Percentiles rank a stretch among this genome's conserved stretches.
These are phyloP conservation scores for Anastatus disparis DNA, from an alignment of 1,140 invertebrate species.

Conservation along the genomic window DNA sequence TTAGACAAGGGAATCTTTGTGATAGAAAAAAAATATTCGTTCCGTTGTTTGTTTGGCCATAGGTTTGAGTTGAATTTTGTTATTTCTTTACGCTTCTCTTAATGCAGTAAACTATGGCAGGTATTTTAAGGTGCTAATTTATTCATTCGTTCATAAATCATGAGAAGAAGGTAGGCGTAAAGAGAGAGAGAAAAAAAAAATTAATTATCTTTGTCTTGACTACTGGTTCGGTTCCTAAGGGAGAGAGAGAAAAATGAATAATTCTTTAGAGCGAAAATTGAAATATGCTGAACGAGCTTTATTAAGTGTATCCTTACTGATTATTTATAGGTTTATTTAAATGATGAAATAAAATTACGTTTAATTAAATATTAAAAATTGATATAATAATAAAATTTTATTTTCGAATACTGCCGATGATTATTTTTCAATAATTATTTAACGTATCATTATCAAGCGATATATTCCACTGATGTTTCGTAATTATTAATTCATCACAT, in stretches of 20 bases:
- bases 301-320: too few species aligned
- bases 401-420: too few species aligned
- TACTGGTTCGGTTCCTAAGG: conserved; percentile 20
- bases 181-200: conserved; percentile 26
- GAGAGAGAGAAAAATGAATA: conserved; percentile 28
- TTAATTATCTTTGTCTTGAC: conserved; percentile 41
- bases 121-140: conserved; percentile 41
- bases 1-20: not conserved
- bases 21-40: too few species aligned
- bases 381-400: too few species aligned
- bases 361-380: too few species aligned
- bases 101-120: conserved; percentile 19
- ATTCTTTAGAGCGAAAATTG: conserved; percentile 36
- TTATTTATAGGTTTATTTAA: not conserved
- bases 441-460: too few species aligned
- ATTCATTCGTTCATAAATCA: conserved; percentile 42
- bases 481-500: too few species aligned
- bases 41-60: too few species aligned
- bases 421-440: too few species aligned
- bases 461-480: too few species aligned
- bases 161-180: not conserved
- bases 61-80: not conserved
- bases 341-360: too few species aligned
- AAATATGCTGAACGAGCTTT: conserved; percentile 8
- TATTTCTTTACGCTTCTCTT: conserved; percentile 20